Base-by-base conservation (phyloP, 2,888 invertebrate genomes). In the Athalia rosae region DNA sequence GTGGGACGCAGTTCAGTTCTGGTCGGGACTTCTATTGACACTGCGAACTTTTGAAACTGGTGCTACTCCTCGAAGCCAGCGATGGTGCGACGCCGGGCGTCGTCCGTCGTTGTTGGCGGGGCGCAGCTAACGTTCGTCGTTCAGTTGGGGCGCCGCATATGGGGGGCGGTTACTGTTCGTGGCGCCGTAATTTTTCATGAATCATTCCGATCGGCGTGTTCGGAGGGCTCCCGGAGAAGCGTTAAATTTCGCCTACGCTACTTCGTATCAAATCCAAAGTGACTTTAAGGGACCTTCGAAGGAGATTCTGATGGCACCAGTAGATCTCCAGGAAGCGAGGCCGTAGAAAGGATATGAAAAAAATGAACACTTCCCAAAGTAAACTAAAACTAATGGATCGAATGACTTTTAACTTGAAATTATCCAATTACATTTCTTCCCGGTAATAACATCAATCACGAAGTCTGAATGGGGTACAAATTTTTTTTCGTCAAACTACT, bases 131-230 rank as follows among this genome's bases (percentile, higher is more conserved):
- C 28, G 28, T 28, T 28, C 28, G 28, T 28, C 28, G 61, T 50
- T 61, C 6, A 48, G 74, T 61, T 48, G 28, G 53, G 61, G 61
- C 59, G 74, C n/a, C 74, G 74, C 61, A 74, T 48, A 59, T 62
- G 74, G 61, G 28, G 74, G 62, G 74, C 74, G 74, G 74, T 74
- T 62, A 71, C 59, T 62, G 50, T 11, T 61, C 74, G 74, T 74
- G 74, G 74, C 74, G 74, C 74, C 74, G 74, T 74, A 74, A 62
- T 47, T 74, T 74, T 74, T 74, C 74, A 41, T 74, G 74, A 74
- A 74, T 74, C 74, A 74, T 74, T 61, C 74, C n/a, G 62, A 47
- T 74, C 62, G 48, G 28, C 74, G 45, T 71, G 71, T 71, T 71
- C 71, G 41, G 45, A 58, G 71, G 67, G 4, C n/a, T 71, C 11